A percentile compares a stretch with the other conserved stretches of the same genome.
Conservation (phyloP, 1,140 invertebrate genomes). For the Drosophila bocqueti region DNA sequence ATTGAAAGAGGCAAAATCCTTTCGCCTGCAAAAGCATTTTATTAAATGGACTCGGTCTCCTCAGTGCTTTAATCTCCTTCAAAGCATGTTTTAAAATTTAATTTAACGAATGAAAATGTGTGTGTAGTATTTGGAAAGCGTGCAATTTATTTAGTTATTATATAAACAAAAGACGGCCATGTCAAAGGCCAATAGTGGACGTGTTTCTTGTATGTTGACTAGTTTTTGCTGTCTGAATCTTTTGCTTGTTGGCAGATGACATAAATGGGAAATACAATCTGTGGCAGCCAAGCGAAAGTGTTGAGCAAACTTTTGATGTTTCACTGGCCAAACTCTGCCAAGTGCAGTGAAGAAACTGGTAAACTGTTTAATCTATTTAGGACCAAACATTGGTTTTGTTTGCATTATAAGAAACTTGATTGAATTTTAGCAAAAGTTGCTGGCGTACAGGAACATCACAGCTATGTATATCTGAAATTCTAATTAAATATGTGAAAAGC, state of each 20-base stretch:
- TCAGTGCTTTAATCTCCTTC: slow-evolving; percentile 32
- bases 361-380: slow-evolving; percentile 16
- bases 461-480: slow-evolving; percentile 12
- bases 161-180: slow-evolving; percentile 7
- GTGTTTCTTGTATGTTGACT: neutral
- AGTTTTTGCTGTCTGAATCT: slow-evolving; percentile 2
- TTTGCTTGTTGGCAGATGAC: slow-evolving; percentile 8
- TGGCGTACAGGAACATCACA: neutral
- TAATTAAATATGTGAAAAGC: slow-evolving; percentile 31
- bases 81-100: slow-evolving; percentile 13
- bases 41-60: slow-evolving; percentile 49
- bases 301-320: slow-evolving; percentile 40
- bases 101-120: slow-evolving; percentile 19
- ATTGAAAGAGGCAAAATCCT: slow-evolving; percentile 40
- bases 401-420: slow-evolving; percentile 21
- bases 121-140: neutral
- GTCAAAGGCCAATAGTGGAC: neutral
- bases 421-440: slow-evolving; percentile 28
- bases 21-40: slow-evolving; percentile 50
- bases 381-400: slow-evolving; percentile 12
- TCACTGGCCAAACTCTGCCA: slow-evolving; percentile 12
- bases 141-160: slow-evolving; percentile 26
- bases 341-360: slow-evolving; percentile 12
- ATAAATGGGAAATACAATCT: slow-evolving; percentile 29
- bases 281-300: slow-evolving; percentile 26